These are phyloP conservation scores for Parnassius mnemosyne DNA, from an alignment of 2,888 invertebrate species.

Conservation along the genomic window DNA sequence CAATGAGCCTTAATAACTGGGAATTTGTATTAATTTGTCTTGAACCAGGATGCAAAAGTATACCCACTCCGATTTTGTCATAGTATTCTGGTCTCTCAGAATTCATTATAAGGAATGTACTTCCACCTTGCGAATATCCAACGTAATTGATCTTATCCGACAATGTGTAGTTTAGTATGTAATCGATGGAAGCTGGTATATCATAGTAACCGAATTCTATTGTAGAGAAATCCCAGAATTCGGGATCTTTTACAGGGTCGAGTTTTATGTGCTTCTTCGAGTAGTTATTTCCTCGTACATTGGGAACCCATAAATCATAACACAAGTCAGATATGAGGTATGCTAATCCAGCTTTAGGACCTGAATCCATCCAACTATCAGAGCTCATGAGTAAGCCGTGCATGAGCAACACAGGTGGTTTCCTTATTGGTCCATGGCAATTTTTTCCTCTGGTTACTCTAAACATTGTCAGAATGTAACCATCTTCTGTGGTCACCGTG, in stretches of 20 bases:
- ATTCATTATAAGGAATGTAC: constrained; percentile 41
- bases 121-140: constrained; percentile 57
- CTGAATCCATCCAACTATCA: constrained; percentile 53
- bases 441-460: too few species aligned
- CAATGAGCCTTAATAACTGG: too few species aligned
- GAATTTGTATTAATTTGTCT: too few species aligned
- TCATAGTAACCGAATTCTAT: constrained; percentile 89
- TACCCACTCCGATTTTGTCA: too few species aligned
- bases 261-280: too few species aligned
- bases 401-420: too few species aligned
- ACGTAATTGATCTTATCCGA: constrained; percentile 64
- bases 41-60: too few species aligned
- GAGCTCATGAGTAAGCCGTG: too few species aligned
- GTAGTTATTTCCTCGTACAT: constrained; percentile 64
- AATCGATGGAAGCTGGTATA: constrained; percentile 80
- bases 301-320: constrained; percentile 51
- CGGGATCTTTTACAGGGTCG: constrained; percentile 35
- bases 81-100: too few species aligned
- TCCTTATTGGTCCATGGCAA: too few species aligned
- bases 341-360: constrained; percentile 42
- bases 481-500: constrained; percentile 35
- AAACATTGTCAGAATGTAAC: too few species aligned
- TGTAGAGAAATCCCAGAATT: constrained; percentile 78
- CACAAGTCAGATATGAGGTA: constrained; percentile 33
- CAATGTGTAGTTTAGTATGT: constrained; percentile 34